Evolutionary conservation across 2,113 vertebrate species (phyloP), one percentile per base, ranked within the genome.

Genomic region (Rhabdornis inornatus): DNA sequence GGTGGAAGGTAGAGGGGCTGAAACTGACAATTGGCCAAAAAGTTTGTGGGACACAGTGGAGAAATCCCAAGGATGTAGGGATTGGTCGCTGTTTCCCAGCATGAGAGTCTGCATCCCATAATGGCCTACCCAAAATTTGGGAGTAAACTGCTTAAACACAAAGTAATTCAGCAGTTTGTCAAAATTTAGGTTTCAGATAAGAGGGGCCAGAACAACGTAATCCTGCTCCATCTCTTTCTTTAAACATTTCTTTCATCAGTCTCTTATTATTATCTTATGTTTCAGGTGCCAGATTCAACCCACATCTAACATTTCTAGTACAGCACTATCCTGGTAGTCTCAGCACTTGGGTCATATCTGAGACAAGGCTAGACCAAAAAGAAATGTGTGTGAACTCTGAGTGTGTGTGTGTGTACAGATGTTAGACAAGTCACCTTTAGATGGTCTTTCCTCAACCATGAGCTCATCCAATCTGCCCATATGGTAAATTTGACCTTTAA

Each of bases 401-500:
- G 33, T 6, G 5, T 31, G 42, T 14, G 19, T n/a, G n/a, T n/a
- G 30, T 30, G 84, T 24, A 28, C 50, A 15, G 57, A 33, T 31
- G 78, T 65, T 45, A 74, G 85, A 83, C 71, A 88, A 88, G 71
- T 30, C 87, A 94, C 79, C 40, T 92, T 70, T 33, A 60, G 71
- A 47, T 44, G 52, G 87, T 93, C 60, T 81, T 92, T 88, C 71
- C 35, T 93, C 75, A 93, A 45, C 42, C 79, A 70, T 40, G 79
- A 91, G 82, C 68, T 96, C 82, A 86, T 80, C 63, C 68, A 70
- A 23, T 77, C 76, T 75, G 40, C 76, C 53, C 0, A 0, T 63
- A 74, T 56, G 64, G 89, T 77, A 93, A 91, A 92, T 47, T 28
- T 88, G 79, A 95, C 92, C 90, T 96, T 90, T 77, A 83, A 85